Base-by-base conservation (phyloP, 2,888 invertebrate species). In the Rhyacophila evoluta region DNA sequence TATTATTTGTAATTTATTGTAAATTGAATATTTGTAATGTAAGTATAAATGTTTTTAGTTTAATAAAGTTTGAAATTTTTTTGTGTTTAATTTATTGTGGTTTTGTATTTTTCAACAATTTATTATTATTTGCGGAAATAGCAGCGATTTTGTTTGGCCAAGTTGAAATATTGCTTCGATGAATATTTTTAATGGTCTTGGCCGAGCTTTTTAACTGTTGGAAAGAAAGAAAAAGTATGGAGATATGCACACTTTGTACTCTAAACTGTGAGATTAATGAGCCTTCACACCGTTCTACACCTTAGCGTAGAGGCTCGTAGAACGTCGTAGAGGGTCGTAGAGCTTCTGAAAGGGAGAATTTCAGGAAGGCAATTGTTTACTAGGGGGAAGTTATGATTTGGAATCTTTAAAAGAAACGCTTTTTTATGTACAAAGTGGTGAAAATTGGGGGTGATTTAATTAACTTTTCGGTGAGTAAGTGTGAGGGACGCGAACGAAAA, bases 361-460 rank as follows among this genome's bases (percentile, higher is more conserved):
- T 39, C 15, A 6, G 39, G 39, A 39, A 39, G 39, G 39, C 39
- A 39, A 39, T 39, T 39, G 39, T 39, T 39, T 39, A 39, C 36
- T 33, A 25, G 68, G 75, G 75, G 68, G 75, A 75, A 29, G 68
- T 75, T 75, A 75, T 75, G 75, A 75, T 75, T 75, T 68, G 68
- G 68, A 75, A 75, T 75, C 75, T 75, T 75, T 75, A 75, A 75
- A 75, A 75, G 75, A 68, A 75, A 75, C 68, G 75, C 38, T 75
- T 75, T n/a, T 75, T 75, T 68, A 75, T 75, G 12, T 15, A 39
- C 39, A 39, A 39, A 39, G 39, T 39, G 39, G 39, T 12, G 39
- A 39, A 39, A 39, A 12, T 39, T 39, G 39, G 39, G 39, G 39
- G 39, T 39, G 39, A 39, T 39, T 39, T 39, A 39, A 39, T 39